Percentiles rank a stretch among this genome's conserved stretches.
These are phyloP conservation scores for Diaprepes abbreviatus DNA, from an alignment of 2,888 invertebrate genomes.

Conservation along the genomic window DNA sequence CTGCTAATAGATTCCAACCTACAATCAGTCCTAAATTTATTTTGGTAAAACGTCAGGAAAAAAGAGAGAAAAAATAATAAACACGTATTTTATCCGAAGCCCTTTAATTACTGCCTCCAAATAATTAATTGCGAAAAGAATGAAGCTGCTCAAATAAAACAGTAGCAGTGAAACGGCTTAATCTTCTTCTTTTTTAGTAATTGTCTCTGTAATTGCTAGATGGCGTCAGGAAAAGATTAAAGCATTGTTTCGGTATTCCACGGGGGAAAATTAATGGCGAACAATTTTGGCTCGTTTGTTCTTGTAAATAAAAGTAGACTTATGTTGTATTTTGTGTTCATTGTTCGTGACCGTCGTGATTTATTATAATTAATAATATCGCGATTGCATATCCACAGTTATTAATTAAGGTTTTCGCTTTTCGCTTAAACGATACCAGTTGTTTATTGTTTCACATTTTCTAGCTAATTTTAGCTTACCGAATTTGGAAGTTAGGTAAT, in stretches of 20 bases:
- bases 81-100: constrained; percentile 27
- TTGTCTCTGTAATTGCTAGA: constrained; percentile 67
- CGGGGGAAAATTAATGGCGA: constrained; percentile 65
- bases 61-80: too few species aligned
- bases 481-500: neutral
- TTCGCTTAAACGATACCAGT: constrained; percentile 8
- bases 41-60: too few species aligned
- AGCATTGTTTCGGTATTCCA: constrained; percentile 66
- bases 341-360: constrained; percentile 44
- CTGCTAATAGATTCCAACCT: too few species aligned
- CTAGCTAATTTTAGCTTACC: constrained; percentile 7
- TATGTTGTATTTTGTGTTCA: constrained; percentile 57
- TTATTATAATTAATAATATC: constrained; percentile 41
- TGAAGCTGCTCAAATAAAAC: constrained; percentile 33
- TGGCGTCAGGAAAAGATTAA: constrained; percentile 66
- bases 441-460: constrained; percentile 15
- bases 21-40: too few species aligned
- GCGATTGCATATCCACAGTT: constrained; percentile 10
- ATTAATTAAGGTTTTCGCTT: constrained; percentile 11
- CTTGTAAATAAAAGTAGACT: constrained; percentile 63
- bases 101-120: constrained; percentile 35
- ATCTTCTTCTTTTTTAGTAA: constrained; percentile 57
- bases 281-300: constrained; percentile 67
- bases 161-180: constrained; percentile 37
- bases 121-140: constrained; percentile 43